Evolutionary conservation across 2,888 invertebrate genomes (phyloP).

Genomic region (Caradrina kadenii): DNA sequence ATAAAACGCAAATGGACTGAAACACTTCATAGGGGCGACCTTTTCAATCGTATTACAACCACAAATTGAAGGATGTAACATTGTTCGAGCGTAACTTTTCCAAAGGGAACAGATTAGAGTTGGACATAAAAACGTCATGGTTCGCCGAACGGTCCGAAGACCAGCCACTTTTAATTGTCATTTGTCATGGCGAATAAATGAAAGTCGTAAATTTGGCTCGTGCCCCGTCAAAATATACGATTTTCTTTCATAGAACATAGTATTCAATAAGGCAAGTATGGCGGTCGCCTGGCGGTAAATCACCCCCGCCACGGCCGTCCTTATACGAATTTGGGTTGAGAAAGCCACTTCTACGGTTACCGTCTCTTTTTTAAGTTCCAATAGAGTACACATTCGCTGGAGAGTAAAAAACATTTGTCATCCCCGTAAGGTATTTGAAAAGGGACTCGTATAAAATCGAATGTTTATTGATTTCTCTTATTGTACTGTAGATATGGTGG

Average conservation of each 20-base stretch:
- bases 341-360: slow-evolving; percentile 71
- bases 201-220: slow-evolving; percentile 82
- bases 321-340: slow-evolving; percentile 70
- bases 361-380: slow-evolving; percentile 45
- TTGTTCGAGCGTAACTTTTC: slow-evolving; percentile 57
- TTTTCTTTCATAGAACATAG: slow-evolving; percentile 85
- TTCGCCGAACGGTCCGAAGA: slow-evolving; percentile 55
- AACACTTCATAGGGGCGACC: slow-evolving; percentile 16
- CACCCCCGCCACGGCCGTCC: slow-evolving; percentile 73
- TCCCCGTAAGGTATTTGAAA: slow-evolving; percentile 22
- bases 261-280: slow-evolving; percentile 85
- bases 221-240: slow-evolving; percentile 85
- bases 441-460: slow-evolving; percentile 17
- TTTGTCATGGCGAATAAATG: slow-evolving; percentile 82
- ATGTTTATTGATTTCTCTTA: slow-evolving; percentile 32
- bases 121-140: slow-evolving; percentile 64
- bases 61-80: slow-evolving; percentile 48
- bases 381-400: slow-evolving; percentile 41
- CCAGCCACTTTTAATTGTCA: slow-evolving; percentile 81
- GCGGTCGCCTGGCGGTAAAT: slow-evolving; percentile 81
- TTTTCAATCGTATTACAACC: slow-evolving; percentile 40
- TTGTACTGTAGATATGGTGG: slow-evolving; percentile 6
- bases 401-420: slow-evolving; percentile 45
- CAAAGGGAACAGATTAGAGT: slow-evolving; percentile 62
- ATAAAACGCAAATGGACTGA: slow-evolving; percentile 34